Conservation (phyloP, 2,797 vertebrate genomes). For the Lateolabrax maculatus region DNA sequence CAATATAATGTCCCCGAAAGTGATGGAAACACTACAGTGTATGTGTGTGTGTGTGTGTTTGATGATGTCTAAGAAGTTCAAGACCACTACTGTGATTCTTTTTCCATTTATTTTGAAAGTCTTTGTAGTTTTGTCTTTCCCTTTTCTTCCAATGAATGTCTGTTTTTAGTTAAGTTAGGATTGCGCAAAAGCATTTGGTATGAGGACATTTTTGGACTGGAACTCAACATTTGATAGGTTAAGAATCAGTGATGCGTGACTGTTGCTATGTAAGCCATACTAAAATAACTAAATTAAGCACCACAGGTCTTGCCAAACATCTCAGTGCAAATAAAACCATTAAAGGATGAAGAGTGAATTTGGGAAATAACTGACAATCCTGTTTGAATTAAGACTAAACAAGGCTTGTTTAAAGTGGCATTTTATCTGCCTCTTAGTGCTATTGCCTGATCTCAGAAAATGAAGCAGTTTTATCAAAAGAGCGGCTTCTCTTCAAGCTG, state of each 20-base stretch:
- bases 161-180: conserved; percentile 54
- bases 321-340: conserved; percentile 15
- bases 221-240: conserved; percentile 39
- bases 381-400: conserved; percentile 14
- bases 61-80: conserved; percentile 16
- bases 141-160: conserved; percentile 18
- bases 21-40: too few relatives aligned
- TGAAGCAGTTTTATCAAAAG: conserved; percentile 13
- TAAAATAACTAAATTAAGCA: conserved; percentile 28
- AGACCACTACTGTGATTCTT: conserved; percentile 14
- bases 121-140: conserved; percentile 4
- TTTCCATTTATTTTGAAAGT: conserved; percentile 29
- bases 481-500: conserved; percentile 4
- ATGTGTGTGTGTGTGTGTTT: background rate
- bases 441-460: conserved; percentile 30
- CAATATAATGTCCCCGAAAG: too few relatives aligned
- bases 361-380: background rate
- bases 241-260: conserved; percentile 25
- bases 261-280: conserved; percentile 35
- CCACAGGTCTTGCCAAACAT: conserved; percentile 14
- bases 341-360: background rate
- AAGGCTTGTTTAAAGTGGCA: conserved; percentile 5
- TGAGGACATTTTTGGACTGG: conserved; percentile 57
- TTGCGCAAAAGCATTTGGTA: conserved; percentile 41
- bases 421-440: conserved; percentile 7